These are phyloP conservation scores for Acanthosoma haemorrhoidale DNA, from an alignment of 2,888 invertebrate species.

Conservation along the genomic window DNA sequence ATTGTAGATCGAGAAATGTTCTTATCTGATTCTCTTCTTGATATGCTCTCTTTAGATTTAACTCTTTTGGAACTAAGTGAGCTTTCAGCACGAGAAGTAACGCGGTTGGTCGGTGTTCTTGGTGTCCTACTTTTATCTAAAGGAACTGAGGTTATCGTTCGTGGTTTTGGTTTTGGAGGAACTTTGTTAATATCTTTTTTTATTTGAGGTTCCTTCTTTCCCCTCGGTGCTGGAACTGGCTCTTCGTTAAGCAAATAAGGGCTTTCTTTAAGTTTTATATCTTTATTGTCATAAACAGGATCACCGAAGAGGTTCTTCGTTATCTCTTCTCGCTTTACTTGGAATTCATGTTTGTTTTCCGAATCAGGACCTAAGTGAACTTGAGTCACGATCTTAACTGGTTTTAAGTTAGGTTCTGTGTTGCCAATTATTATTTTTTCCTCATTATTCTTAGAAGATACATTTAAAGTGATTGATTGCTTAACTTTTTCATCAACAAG, in stretches of 20 bases:
- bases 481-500: not conserved
- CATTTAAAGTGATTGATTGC: slow-evolving; percentile 2
- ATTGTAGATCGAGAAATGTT: not conserved
- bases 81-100: not conserved
- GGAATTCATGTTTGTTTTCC: slow-evolving; percentile 27
- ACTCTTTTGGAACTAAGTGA: not conserved
- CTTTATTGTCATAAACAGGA: not conserved
- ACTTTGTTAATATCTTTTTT: not conserved
- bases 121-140: not conserved
- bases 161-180: slow-evolving; percentile 23
- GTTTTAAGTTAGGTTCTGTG: slow-evolving; percentile 16
- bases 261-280: slow-evolving; percentile 13
- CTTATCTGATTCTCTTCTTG: not conserved
- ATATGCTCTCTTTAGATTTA: slow-evolving; percentile 3
- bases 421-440: not conserved
- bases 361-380: slow-evolving; percentile 19
- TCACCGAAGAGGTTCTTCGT: slow-evolving; percentile 17
- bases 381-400: slow-evolving; percentile 30
- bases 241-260: slow-evolving; percentile 24
- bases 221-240: slow-evolving; percentile 14
- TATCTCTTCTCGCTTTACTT: slow-evolving; percentile 16
- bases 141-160: not conserved
- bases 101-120: not conserved
- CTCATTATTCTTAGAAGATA: not conserved
- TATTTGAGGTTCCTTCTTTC: not conserved